Base-by-base conservation (phyloP, 2,113 vertebrate genomes). In the Callithrix jacchus region DNA sequence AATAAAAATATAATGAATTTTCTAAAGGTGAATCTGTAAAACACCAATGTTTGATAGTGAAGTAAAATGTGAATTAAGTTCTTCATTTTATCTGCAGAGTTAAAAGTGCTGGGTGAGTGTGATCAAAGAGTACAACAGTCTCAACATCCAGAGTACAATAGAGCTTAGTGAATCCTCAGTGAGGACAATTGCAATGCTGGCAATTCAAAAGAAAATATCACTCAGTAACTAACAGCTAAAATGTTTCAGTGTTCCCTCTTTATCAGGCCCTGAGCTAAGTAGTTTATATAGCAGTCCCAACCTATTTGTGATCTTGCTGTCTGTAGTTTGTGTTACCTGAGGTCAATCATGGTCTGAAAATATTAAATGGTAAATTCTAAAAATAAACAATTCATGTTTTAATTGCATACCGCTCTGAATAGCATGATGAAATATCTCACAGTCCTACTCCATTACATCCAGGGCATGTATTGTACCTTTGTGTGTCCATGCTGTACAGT, bases 61-160 rank as follows among this genome's bases (percentile, higher is more conserved):
- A 70, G 18, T 92, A 37, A 86, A 88, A 92, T 52, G 32, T 89
- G 47, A 87, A 64, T 94, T 96, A 73, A 85, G 66, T 49, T 86
- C 40, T 92, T 76, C 47, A 81, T n/a, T 81, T 89, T 79, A 79
- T 71, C 32, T 16, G 23, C 70, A 35, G 42, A 81, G 18, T 74
- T 89, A n/a, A 88, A 54, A 86, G 20, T 52, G 13, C 35, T 81
- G 42, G 25, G 52, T 76, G 49, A 94, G 32, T 42, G 30, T 58
- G 35, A 49, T 68, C 73, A 74, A 64, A 80, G 77, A 89, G 9
- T 68, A 71, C 5, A 64, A 61, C 42, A 40, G 68, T 25, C 13
- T 89, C 70, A 77, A 83, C 20, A 93, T 79, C 42, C 42, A 30
- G 73, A 89, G 52, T 12, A 54, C 27, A 90, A 87, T 14, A 87